Evolutionary conservation across 2,888 invertebrate genomes (phyloP).

Genomic region (Xestia ashworthii): DNA sequence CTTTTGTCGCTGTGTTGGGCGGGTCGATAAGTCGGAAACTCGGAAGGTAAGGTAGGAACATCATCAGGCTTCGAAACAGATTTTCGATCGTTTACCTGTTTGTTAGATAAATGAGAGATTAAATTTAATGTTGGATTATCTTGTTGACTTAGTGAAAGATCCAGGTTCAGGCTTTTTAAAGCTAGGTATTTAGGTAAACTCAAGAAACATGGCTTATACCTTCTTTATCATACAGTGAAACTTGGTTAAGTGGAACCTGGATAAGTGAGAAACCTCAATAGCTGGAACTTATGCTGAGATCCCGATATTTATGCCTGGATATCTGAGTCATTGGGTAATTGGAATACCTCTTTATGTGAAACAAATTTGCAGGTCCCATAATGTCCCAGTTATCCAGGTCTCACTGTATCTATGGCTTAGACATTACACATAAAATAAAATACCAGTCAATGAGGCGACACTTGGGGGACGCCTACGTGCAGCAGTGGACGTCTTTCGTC

Average conservation of each 20-base stretch:
- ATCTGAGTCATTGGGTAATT: no score
- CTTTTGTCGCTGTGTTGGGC: slow-evolving; percentile 62
- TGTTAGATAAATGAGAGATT: slow-evolving; percentile 26
- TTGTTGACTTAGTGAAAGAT: slow-evolving; percentile 9
- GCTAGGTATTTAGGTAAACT: background rate
- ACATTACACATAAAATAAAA: no score
- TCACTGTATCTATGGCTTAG: background rate
- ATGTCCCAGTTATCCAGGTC: no score
- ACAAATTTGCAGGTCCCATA: no score
- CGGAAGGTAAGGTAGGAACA: slow-evolving; percentile 55
- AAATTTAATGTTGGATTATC: slow-evolving; percentile 15
- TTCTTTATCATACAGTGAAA: background rate
- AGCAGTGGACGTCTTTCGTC: no score
- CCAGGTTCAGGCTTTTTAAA: background rate
- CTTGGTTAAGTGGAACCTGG: no score
- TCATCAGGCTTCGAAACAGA: slow-evolving; percentile 51
- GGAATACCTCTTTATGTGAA: no score
- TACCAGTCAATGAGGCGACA: no score
- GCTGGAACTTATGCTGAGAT: no score
- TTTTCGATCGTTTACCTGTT: slow-evolving; percentile 40
- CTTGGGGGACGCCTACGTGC: no score
- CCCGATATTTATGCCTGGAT: no score
- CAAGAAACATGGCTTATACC: background rate
- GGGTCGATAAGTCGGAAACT: slow-evolving; percentile 62
- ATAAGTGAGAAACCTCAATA: no score